Evolutionary conservation across 2,113 vertebrate genomes (phyloP).

Genomic region (Macroglossus sobrinus): DNA sequence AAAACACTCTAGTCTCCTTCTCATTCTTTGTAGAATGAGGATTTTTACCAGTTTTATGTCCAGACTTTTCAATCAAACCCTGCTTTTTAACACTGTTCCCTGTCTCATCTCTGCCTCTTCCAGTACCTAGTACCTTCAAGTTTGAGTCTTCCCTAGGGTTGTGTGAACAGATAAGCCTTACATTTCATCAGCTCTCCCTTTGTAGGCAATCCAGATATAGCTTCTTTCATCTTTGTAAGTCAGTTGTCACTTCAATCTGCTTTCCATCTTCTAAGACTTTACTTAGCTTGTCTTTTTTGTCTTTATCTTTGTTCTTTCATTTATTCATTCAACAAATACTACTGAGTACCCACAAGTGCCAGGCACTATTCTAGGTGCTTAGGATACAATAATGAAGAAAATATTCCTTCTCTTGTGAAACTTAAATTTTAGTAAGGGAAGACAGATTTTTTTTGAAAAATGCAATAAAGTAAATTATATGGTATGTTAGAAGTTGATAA

Average conservation of each 20-base stretch:
- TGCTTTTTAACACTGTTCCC: background rate
- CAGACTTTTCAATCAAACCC: background rate
- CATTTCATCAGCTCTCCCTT: background rate
- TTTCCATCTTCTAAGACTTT: background rate
- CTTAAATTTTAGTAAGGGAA: background rate
- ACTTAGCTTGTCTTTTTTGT: background rate
- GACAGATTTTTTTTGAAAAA: background rate
- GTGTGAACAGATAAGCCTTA: background rate
- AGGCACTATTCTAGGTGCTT: background rate
- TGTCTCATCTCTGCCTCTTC: background rate
- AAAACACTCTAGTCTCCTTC: background rate
- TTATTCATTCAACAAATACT: background rate
- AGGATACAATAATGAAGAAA: background rate
- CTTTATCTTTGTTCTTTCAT: background rate
- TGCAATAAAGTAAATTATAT: no score
- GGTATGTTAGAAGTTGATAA: no score
- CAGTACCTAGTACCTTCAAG: background rate
- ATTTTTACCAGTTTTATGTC: background rate
- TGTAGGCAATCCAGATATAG: background rate
- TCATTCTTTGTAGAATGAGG: background rate
- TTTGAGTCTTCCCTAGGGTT: background rate
- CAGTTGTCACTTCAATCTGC: background rate
- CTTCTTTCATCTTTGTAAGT: background rate
- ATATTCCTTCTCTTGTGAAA: background rate
- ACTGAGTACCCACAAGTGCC: background rate